Conservation (phyloP, 2,797 vertebrate species). For the Paramormyrops hopkinsi region DNA sequence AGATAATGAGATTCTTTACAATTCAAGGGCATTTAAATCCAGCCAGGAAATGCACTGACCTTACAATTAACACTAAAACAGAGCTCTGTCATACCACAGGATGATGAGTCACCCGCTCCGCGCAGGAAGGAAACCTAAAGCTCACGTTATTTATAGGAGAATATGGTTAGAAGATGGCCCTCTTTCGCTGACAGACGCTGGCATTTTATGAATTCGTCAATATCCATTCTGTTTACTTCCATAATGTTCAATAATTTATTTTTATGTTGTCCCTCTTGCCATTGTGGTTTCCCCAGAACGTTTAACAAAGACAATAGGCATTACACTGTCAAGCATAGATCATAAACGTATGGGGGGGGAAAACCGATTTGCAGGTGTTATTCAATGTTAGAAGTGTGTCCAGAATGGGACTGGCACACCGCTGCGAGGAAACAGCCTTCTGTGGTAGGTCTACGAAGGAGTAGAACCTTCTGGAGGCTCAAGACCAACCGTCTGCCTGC, state of each 20-base stretch:
- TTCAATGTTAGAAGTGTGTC: not conserved
- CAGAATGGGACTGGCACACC: not conserved
- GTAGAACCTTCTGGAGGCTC: not conserved
- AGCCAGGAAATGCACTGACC: not conserved
- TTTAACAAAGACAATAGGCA: not conserved
- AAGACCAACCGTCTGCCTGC: not conserved
- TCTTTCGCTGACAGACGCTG: not conserved
- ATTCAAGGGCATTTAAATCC: not conserved
- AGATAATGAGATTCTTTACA: not conserved
- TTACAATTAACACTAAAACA: conserved; percentile 11
- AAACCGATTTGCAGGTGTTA: not conserved
- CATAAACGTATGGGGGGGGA: not conserved
- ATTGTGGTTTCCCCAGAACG: not conserved
- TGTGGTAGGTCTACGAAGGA: not conserved
- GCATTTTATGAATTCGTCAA: not conserved
- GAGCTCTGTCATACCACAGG: not conserved
- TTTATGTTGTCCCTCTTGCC: not conserved
- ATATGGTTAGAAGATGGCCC: not conserved
- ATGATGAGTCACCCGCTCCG: not conserved
- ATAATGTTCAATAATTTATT: not conserved
- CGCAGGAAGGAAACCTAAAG: not conserved
- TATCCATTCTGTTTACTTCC: not conserved
- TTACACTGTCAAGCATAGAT: not conserved
- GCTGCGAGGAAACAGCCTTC: not conserved
- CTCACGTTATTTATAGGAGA: not conserved